A percentile compares a stretch with the other conserved stretches of the same genome.
phyloP scores from a whole-genome alignment of 2,888 invertebrate genomes.

The Pyrocoelia pectoralis region DNA sequence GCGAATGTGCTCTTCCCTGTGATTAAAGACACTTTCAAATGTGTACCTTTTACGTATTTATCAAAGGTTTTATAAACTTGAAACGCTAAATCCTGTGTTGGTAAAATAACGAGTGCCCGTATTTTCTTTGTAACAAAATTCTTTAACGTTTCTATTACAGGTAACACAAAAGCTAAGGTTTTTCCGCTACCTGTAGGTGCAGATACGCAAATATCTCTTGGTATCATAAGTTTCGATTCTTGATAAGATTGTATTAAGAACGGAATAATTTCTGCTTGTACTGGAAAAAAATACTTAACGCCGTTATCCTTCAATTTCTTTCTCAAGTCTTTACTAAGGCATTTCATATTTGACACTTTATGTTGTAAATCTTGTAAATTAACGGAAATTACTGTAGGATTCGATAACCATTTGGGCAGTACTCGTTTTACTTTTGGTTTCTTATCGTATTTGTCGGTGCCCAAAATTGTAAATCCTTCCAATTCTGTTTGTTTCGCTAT shows the following conservation, averaged over 20 bases:
- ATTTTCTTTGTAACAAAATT: constrained; percentile 61
- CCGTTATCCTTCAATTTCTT: constrained; percentile 72
- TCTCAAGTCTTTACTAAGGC: constrained; percentile 71
- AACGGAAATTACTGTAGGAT: constrained; percentile 80
- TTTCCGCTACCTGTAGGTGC: constrained; percentile 99
- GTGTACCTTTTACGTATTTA: constrained; percentile 71
- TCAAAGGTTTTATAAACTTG: constrained; percentile 81
- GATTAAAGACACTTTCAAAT: constrained; percentile 74
- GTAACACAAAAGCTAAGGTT: constrained; percentile 92
- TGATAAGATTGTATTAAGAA: constrained; percentile 74
- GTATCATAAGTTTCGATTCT: constrained; percentile 70
- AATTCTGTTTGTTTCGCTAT: constrained; percentile 44
- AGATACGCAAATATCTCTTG: constrained; percentile 93
- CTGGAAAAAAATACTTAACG: constrained; percentile 84
- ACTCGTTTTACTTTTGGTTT: constrained; percentile 72
- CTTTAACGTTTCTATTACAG: constrained; percentile 77
- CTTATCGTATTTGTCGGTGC: constrained; percentile 68
- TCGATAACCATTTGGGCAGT: constrained; percentile 86
- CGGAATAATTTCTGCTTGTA: constrained; percentile 81
- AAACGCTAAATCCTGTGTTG: constrained; percentile 88
- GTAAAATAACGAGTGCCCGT: constrained; percentile 88
- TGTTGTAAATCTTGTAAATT: constrained; percentile 68
- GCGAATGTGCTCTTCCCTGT: constrained; percentile 73
- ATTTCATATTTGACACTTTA: constrained; percentile 65
- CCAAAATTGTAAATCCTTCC: constrained; percentile 73